Evolutionary conservation across 2,113 vertebrate species (phyloP), one percentile per base, ranked within the genome.

Genomic region (Lanius collurio): DNA sequence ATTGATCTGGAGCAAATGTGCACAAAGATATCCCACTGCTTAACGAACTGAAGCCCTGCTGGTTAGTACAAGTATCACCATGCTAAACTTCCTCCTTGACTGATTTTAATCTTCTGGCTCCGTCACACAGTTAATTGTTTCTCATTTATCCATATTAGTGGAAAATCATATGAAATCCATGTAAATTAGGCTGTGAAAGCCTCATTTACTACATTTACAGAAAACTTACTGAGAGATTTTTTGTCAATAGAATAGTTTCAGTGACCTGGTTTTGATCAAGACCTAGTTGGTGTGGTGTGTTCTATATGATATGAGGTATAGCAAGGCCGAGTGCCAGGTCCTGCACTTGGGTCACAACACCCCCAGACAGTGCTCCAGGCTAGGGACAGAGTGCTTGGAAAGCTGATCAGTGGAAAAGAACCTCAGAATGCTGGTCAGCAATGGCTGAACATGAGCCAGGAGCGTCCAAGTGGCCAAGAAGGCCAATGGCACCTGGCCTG

Each of bases 41-140:
- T 82, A 96, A 79, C 24, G 74, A 76, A 73, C 33, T 79, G 53
- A 37, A 86, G 14, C 56, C 47, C 30, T 52, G 47, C 42, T 81
- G 63, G 52, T 91, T 91, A 28, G 59, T 77, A 62, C 35, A 87
- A 83, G 71, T 81, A 78, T 50, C 49, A 23, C 53, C 78, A 5
- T 18, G n/a, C 33, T 87, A 91, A 83, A 59, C 62, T 82, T 70
- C 60, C 85, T 73, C 70, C 50, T 86, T 44, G 63, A 33, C 31
- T 93, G 71, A 73, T 80, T 95, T 90, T 94, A 80, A 96, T 88
- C 79, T 95, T 90, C 83, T 59, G 46, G 47, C 75, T 90, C 55
- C 39, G 67, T 90, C 67, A 77, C 63, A 21, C 41, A 59, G 59
- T 49, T 92, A 92, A 92, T 87, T 83, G 75, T 86, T 73, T 67